Base-by-base conservation (phyloP, 1,140 invertebrate genomes). In the Conus ventricosus region DNA sequence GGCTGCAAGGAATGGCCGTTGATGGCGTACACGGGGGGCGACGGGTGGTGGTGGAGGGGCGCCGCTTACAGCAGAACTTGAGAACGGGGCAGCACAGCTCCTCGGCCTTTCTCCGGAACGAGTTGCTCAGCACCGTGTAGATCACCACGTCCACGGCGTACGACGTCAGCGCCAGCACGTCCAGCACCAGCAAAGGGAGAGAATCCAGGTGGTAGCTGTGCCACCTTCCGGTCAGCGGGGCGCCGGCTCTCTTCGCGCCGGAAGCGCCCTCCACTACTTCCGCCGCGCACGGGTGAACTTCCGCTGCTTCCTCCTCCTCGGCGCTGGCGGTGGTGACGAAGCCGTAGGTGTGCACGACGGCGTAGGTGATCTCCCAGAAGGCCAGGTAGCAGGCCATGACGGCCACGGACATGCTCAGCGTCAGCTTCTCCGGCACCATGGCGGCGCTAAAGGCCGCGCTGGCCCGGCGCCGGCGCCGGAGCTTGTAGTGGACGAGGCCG, bases 351-450 rank as follows among this genome's bases (percentile, higher is more conserved):
- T 84, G 83, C 39, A 84, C 83, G n/a, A 57, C 60, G 54, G 83
- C 83, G 83, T 84, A 84, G 54, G 54, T 57, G 25, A 84, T 57
- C 60, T 84, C 83, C 20, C 83, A 57, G 25, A 84, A 0, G 11
- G 83, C 83, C 39, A 84, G 60, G 54, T 63, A 84, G 25, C 54
- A 84, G 39, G 83, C 23, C n/a, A 84, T 55, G 54, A 63, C 15
- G 13, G 60, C 23, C 20, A 84, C 23, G 25, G 83, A 55, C 17
- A 2, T 25, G 54, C 57, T 84, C 7, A 84, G 54, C 27, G 53
- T 57, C 20, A 57, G 83, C 60, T 27, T 55, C 1, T 84, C 83
- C 4, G 83, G 83, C 7, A 57, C 83, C 83, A 84, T 84, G n/a
- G 51, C 6, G 13, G 53, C 39, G 60, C 83, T 57, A 11, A n/a